These are phyloP conservation scores for Pollenia griseotomentosa DNA, from an alignment of 2,888 invertebrate species.

Conservation along the genomic window DNA sequence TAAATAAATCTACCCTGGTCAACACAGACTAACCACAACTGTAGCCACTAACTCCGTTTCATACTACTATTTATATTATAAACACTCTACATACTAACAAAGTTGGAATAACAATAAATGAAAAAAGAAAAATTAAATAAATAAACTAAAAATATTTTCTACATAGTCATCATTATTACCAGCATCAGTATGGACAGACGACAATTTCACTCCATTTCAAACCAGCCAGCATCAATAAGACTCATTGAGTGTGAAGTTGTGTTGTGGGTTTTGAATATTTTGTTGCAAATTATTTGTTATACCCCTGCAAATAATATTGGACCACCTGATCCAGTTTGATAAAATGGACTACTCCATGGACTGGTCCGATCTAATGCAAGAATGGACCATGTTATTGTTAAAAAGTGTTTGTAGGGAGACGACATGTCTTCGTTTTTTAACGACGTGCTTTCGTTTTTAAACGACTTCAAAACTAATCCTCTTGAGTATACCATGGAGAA, in stretches of 20 bases:
- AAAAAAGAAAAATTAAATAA: conserved; percentile 1
- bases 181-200: neutral
- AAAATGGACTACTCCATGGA: too few species aligned
- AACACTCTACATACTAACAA: neutral
- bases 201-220: neutral
- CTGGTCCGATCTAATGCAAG: too few species aligned
- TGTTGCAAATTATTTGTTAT: conserved; percentile 3
- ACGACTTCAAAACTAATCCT: too few species aligned
- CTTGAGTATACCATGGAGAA: too few species aligned
- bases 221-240: conserved; percentile 36
- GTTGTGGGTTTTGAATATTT: neutral
- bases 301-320: too few species aligned
- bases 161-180: conserved; percentile 8
- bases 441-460: too few species aligned
- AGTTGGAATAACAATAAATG: neutral
- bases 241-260: conserved; percentile 30
- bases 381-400: too few species aligned
- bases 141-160: conserved; percentile 33
- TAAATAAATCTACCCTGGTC: conserved; percentile 63
- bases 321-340: too few species aligned
- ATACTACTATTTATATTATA: neutral
- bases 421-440: too few species aligned
- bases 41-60: conserved; percentile 42
- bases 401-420: too few species aligned
- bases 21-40: conserved; percentile 52